Percentiles rank a stretch among this genome's conserved stretches.
These are phyloP conservation scores for Cydia fagiglandana DNA, from an alignment of 1,140 invertebrate species.

Conservation along the genomic window DNA sequence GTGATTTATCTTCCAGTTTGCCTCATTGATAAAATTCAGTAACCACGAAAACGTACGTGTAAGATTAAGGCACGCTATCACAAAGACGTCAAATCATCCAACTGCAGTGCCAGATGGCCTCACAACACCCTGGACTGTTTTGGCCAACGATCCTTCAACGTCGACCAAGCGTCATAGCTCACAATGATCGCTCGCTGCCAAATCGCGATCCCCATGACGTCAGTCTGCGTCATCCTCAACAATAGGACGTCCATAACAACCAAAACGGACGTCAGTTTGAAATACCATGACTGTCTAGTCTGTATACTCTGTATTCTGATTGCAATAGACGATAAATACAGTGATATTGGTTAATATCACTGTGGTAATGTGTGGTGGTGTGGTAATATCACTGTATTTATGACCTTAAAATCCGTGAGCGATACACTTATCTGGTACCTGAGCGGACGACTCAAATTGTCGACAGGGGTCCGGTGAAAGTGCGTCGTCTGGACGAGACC, in stretches of 20 bases:
- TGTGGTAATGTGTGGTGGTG: too few relatives aligned
- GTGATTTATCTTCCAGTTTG: too few relatives aligned
- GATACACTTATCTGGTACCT: not conserved
- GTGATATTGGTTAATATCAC: too few relatives aligned
- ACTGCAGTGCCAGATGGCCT: not conserved
- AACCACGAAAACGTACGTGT: too few relatives aligned
- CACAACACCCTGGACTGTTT: conserved; percentile 1
- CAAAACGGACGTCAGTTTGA: not conserved
- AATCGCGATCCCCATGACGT: not conserved
- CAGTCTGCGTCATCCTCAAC: conserved; percentile 8
- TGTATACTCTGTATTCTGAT: not conserved
- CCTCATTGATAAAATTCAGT: too few relatives aligned
- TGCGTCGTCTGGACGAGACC: conserved; percentile 50
- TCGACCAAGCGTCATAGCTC: not conserved
- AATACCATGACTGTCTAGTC: not conserved
- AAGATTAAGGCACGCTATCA: too few relatives aligned
- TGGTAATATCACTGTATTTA: not conserved
- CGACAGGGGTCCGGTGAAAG: conserved; percentile 52
- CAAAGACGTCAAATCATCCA: not conserved
- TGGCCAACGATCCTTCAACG: not conserved
- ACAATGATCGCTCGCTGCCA: conserved; percentile 5
- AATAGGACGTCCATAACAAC: conserved; percentile 13
- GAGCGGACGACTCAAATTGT: not conserved
- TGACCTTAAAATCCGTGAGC: not conserved
- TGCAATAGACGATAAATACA: too few relatives aligned